Evolutionary conservation across 2,888 invertebrate species (phyloP).

Genomic region (Andrena dorsata): DNA sequence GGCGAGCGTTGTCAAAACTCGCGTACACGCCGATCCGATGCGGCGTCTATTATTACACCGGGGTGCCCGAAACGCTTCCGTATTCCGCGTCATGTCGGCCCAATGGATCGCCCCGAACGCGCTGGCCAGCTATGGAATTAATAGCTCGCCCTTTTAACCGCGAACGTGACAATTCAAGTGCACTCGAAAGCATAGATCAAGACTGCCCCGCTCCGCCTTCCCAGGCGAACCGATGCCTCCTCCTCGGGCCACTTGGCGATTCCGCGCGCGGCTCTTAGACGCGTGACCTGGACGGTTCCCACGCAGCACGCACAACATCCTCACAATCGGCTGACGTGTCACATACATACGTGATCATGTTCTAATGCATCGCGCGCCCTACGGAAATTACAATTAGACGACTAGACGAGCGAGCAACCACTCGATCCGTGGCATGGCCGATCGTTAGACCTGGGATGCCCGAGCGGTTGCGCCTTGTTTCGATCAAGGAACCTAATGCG

Average conservation of each 20-base stretch:
- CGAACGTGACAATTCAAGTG: constrained; percentile 67
- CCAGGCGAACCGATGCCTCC: constrained; percentile 72
- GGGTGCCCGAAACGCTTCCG: background rate
- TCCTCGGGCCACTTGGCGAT: constrained; percentile 78
- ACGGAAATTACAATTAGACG: constrained; percentile 76
- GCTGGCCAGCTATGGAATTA: constrained; percentile 24
- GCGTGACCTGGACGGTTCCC: constrained; percentile 84
- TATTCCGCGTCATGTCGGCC: constrained; percentile 19
- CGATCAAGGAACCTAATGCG: background rate
- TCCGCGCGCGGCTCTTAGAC: constrained; percentile 81
- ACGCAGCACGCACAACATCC: constrained; percentile 81
- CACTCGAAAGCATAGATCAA: constrained; percentile 69
- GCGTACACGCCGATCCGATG: background rate
- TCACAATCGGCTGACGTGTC: constrained; percentile 80
- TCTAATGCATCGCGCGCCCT: constrained; percentile 78
- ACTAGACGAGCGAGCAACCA: constrained; percentile 41
- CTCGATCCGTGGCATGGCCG: constrained; percentile 16
- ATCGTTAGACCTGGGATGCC: constrained; percentile 23
- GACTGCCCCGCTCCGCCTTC: constrained; percentile 58
- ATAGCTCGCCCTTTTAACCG: constrained; percentile 36
- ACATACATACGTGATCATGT: constrained; percentile 82
- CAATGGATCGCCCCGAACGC: constrained; percentile 14
- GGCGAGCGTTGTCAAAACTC: constrained; percentile 14
- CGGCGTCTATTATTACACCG: constrained; percentile 15
- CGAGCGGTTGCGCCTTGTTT: background rate